These are phyloP conservation scores for Zaprionus lineosus DNA, from an alignment of 2,888 invertebrate species.

Conservation along the genomic window DNA sequence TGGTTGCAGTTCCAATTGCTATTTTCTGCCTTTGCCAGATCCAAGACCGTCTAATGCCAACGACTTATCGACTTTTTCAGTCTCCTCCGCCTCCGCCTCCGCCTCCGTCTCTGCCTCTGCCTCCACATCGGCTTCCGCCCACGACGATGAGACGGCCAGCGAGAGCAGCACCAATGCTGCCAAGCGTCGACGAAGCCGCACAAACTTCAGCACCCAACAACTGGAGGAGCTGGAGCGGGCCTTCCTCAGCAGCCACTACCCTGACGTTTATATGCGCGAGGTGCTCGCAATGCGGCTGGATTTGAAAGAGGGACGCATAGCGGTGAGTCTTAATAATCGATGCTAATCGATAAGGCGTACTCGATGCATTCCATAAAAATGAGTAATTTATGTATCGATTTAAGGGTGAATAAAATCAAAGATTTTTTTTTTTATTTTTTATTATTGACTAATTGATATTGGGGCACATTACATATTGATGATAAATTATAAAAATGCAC, in stretches of 20 bases:
- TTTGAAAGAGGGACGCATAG: slow-evolving; percentile 98
- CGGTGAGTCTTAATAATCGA: slow-evolving; percentile 88
- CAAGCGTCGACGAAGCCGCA: slow-evolving; percentile 94
- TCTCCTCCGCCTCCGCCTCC: slow-evolving; percentile 19
- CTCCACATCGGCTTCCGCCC: slow-evolving; percentile 29
- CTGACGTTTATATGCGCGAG: slow-evolving; percentile 99
- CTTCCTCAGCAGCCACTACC: slow-evolving; percentile 93
- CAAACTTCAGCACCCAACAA: slow-evolving; percentile 97
- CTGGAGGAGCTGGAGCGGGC: slow-evolving; percentile 96
- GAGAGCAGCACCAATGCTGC: slow-evolving; percentile 84
- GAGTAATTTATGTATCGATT: too few relatives aligned
- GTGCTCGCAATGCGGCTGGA: slow-evolving; percentile 97
- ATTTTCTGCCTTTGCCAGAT: slow-evolving; percentile 1
- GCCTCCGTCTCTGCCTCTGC: too few relatives aligned
- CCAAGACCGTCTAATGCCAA: slow-evolving; percentile 42
- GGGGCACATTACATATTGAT: too few relatives aligned
- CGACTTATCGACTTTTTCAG: slow-evolving; percentile 58
- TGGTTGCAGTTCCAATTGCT: slow-evolving; percentile 30
- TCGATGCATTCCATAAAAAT: too few relatives aligned
- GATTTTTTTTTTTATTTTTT: too few relatives aligned
- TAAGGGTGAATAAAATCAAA: too few relatives aligned
- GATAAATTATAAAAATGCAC: too few relatives aligned
- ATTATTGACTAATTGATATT: too few relatives aligned
- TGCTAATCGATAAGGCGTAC: slow-evolving; percentile 16
- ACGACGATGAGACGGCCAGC: slow-evolving; percentile 80